These are phyloP conservation scores for Carassius auratus DNA, from an alignment of 2,113 vertebrate genomes.

Conservation along the genomic window DNA sequence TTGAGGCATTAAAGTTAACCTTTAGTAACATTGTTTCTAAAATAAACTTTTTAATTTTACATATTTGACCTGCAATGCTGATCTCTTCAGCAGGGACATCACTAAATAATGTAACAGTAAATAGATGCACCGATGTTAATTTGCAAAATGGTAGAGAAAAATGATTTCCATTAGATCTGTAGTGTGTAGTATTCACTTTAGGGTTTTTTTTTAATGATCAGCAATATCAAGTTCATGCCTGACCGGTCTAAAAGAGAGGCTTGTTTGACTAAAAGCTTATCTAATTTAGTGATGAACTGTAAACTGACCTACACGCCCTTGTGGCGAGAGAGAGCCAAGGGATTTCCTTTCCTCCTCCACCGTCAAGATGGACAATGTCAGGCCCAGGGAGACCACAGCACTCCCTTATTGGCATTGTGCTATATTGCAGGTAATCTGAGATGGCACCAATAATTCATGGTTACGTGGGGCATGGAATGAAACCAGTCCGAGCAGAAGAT, in stretches of 20 bases:
- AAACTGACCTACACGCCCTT: slow-evolving; percentile 31
- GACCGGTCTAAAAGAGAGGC: slow-evolving; percentile 7
- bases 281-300: slow-evolving; percentile 42
- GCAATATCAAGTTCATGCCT: slow-evolving; percentile 15
- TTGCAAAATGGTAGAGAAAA: not conserved
- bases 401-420: slow-evolving; percentile 67
- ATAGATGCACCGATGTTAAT: not conserved
- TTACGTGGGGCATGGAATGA: slow-evolving; percentile 64
- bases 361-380: slow-evolving; percentile 67
- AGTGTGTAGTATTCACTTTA: not conserved
- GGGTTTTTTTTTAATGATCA: not conserved
- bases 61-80: not conserved
- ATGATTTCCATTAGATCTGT: not conserved
- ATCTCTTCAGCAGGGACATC: not conserved
- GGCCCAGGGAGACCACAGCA: slow-evolving; percentile 61
- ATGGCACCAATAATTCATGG: slow-evolving; percentile 79
- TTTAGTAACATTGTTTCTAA: too few relatives aligned
- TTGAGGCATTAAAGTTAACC: too few relatives aligned
- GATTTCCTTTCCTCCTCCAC: slow-evolving; percentile 49
- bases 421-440: slow-evolving; percentile 72
- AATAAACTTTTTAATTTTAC: not conserved
- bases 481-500: slow-evolving; percentile 61
- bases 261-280: slow-evolving; percentile 44
- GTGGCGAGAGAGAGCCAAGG: slow-evolving; percentile 21
- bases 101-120: not conserved